Base-by-base conservation (phyloP, 2,113 vertebrate genomes). In the Typhlomys cinereus region DNA sequence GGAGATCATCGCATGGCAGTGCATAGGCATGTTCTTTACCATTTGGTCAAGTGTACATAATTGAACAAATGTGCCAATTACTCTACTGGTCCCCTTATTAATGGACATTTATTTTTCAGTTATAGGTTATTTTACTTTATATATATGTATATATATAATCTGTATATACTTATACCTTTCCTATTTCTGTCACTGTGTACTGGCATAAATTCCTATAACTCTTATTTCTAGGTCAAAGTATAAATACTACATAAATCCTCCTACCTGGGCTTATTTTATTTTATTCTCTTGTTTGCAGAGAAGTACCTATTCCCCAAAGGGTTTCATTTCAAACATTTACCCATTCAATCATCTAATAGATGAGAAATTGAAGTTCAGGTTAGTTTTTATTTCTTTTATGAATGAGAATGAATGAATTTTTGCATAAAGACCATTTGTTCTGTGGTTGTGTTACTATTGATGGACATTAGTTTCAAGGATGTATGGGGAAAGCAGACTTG, bases 101-200 rank as follows among this genome's bases (percentile, higher is more conserved):
- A 57, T 61, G 50, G 31, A 94, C 14, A 34, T 59, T 93, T 74
- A 54, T 46, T 82, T 86, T 89, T 86, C 20, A 87, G 14, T 71
- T 84, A 66, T 57, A 62, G 23, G 23, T 81, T 84, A 74, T 79
- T 73, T 31, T 52, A 44, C 23, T 84, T 90, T 50, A 81, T 61
- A 61, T 73, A 83, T 44, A 75, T 41, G 41, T 10, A 64, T 66
- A 27, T 59, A 48, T 44, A 46, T 70, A n/a, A 82, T 36, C 11
- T 5, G 2, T 21, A 46, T 75, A 9, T 76, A 29, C 27, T 48
- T 64, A 57, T 10, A 86, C 62, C n/a, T 69, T 95, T 84, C 66
- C 54, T 66, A 57, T 84, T 67, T 79, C 87, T 87, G 44, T 57
- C 52, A 61, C 11, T 61, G 13, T 88, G 21, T 67, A 29, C 27